phyloP scores from a whole-genome alignment of 2,113 vertebrate species.

The Azemiops feae region DNA sequence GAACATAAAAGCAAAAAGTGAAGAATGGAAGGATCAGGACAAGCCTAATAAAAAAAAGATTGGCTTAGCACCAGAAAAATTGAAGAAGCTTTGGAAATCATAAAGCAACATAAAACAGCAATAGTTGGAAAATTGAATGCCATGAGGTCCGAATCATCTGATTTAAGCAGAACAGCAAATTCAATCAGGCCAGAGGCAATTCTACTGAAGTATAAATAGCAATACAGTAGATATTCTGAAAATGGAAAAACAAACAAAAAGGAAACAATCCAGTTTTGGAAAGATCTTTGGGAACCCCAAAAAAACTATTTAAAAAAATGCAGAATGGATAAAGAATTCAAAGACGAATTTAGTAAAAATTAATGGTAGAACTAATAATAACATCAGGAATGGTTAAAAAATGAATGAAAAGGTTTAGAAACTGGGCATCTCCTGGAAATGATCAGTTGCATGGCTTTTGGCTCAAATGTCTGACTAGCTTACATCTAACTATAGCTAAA shows the following conservation, averaged over 20 bases:
- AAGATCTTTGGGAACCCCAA: not conserved
- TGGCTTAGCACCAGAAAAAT: not conserved
- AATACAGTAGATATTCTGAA: not conserved
- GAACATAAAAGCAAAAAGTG: not conserved
- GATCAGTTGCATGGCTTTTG: not conserved
- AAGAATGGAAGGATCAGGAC: not conserved
- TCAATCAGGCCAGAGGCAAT: not conserved
- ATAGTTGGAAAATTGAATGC: not conserved
- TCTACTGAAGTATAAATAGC: not conserved
- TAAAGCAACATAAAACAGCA: not conserved
- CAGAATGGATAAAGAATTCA: not conserved
- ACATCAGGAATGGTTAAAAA: not conserved
- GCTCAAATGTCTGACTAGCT: not conserved
- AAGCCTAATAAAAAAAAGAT: not conserved
- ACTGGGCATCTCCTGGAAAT: not conserved
- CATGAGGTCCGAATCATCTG: not conserved
- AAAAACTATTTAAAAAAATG: not conserved
- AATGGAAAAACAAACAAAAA: not conserved
- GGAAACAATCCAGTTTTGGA: not conserved
- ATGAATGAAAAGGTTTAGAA: not conserved
- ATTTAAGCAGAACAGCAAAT: not conserved
- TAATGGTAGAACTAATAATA: not conserved
- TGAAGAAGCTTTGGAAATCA: not conserved
- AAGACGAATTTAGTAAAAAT: not conserved
- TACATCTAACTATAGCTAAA: not conserved